Percentiles rank a stretch among this genome's conserved stretches.
These are phyloP conservation scores for Poeciliopsis prolifica DNA, from an alignment of 2,113 vertebrate genomes.

Conservation along the genomic window DNA sequence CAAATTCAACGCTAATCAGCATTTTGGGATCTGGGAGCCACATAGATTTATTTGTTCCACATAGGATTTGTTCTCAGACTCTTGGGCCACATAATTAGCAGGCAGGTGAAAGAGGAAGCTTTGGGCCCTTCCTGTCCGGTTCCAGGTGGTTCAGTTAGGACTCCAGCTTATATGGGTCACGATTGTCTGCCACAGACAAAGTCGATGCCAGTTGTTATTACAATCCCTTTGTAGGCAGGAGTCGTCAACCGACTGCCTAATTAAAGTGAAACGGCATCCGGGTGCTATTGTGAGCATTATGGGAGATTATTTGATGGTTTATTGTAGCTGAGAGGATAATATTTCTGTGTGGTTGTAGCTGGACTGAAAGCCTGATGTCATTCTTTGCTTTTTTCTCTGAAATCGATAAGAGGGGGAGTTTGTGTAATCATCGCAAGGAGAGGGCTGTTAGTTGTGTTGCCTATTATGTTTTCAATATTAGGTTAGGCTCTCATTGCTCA, in stretches of 20 bases:
- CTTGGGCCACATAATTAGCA: constrained; percentile 49
- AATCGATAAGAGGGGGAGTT: constrained; percentile 23
- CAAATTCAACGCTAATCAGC: constrained; percentile 53
- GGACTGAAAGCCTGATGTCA: constrained; percentile 31
- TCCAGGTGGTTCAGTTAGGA: constrained; percentile 42
- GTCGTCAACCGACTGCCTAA: constrained; percentile 50
- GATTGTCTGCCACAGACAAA: constrained; percentile 54
- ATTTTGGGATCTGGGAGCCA: constrained; percentile 34
- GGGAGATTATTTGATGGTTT: constrained; percentile 43
- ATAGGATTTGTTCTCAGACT: constrained; percentile 40
- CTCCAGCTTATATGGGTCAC: constrained; percentile 58
- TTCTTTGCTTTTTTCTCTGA: constrained; percentile 2
- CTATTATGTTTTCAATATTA: background rate
- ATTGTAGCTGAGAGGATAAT: constrained; percentile 19
- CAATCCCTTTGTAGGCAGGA: constrained; percentile 45
- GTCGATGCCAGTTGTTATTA: constrained; percentile 50
- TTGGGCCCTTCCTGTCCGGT: constrained; percentile 27
- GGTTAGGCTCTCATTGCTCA: background rate
- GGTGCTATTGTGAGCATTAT: constrained; percentile 33
- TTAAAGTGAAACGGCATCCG: constrained; percentile 60
- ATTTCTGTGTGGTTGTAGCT: constrained; percentile 33
- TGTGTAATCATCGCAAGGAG: background rate
- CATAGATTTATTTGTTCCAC: constrained; percentile 10
- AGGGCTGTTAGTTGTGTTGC: constrained; percentile 1
- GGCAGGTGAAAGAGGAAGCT: constrained; percentile 45